Conservation (phyloP, 2,113 vertebrate genomes). For the Callaeas wilsoni region DNA sequence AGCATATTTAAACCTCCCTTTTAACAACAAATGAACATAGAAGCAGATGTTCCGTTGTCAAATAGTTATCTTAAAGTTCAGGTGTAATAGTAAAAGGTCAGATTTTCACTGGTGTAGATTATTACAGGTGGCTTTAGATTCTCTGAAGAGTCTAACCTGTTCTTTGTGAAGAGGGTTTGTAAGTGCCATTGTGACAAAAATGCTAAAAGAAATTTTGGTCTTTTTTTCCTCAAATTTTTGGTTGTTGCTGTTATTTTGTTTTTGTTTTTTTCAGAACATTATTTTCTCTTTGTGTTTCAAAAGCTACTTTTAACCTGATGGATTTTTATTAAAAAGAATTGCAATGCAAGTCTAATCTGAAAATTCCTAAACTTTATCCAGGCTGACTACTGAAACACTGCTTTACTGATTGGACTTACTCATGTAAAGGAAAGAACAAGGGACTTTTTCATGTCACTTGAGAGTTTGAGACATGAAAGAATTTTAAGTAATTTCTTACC, state of each 20-base stretch:
- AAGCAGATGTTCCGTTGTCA: neutral
- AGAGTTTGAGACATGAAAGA: neutral
- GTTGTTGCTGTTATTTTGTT: neutral
- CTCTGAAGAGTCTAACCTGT: neutral
- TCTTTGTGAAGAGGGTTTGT: neutral
- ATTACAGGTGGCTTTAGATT: neutral
- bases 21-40: neutral
- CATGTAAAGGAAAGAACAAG: neutral
- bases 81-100: neutral
- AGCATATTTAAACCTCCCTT: neutral
- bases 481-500: neutral
- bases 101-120: neutral
- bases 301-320: neutral
- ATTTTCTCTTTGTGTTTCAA: neutral
- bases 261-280: neutral
- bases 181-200: neutral
- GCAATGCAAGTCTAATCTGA: neutral
- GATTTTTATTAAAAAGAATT: neutral
- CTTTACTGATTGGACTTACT: neutral
- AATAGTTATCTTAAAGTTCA: neutral
- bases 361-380: neutral
- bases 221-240: neutral
- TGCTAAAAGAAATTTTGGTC: neutral
- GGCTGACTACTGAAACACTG: neutral
- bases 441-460: neutral